Evolutionary conservation across 2,888 invertebrate genomes (phyloP).

Genomic region (Hetaerina titia): DNA sequence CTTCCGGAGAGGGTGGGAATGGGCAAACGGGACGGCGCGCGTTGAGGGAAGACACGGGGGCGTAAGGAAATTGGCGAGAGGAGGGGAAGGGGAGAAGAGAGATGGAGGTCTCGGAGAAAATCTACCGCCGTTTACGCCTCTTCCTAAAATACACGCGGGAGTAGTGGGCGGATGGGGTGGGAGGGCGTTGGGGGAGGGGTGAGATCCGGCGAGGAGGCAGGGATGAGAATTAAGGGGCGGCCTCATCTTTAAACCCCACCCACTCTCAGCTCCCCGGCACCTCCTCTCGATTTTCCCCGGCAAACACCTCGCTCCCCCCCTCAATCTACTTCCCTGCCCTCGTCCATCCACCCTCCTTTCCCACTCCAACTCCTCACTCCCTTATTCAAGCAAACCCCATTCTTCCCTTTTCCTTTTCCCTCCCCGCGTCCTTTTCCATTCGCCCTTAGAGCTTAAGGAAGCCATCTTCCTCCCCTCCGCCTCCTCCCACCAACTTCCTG

Average conservation of each 20-base stretch:
- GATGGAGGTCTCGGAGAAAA: not conserved
- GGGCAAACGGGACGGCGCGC: too few species aligned
- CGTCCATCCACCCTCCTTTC: not conserved
- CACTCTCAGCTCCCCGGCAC: not conserved
- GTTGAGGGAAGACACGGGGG: too few species aligned
- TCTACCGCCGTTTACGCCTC: constrained; percentile 52
- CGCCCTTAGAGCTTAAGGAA: not conserved
- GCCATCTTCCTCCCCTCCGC: not conserved
- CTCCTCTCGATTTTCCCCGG: too few species aligned
- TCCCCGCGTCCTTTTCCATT: not conserved
- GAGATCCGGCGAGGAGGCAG: not conserved
- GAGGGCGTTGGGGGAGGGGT: not conserved
- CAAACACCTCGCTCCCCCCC: not conserved
- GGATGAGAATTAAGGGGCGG: constrained; percentile 22
- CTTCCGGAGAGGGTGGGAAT: too few species aligned
- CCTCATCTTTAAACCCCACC: constrained; percentile 47
- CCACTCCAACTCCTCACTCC: not conserved
- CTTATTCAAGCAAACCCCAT: not conserved
- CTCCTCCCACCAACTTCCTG: not conserved
- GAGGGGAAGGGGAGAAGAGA: not conserved
- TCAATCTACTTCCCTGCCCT: not conserved
- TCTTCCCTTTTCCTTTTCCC: not conserved
- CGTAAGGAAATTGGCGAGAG: too few species aligned
- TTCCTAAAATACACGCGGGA: constrained; percentile 37
- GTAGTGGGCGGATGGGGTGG: not conserved